phyloP scores from a whole-genome alignment of 1,140 invertebrate species.

The Panulirus ornatus region DNA sequence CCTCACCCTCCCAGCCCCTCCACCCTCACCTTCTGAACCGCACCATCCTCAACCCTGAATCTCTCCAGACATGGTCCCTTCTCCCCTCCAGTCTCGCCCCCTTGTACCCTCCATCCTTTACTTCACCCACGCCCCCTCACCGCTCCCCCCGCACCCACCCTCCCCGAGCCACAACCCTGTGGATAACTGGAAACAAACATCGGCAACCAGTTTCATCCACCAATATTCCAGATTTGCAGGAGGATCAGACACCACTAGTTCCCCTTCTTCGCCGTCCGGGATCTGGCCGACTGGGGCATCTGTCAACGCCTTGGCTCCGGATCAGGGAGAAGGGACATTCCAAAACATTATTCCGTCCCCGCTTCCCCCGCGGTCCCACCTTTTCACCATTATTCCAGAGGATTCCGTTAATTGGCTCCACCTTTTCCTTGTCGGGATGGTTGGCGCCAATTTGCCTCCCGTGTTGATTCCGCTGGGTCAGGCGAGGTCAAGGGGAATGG shows the following conservation, averaged over 20 bases:
- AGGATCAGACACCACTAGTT: not conserved
- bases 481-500: conserved; percentile 64
- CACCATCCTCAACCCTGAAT: no score
- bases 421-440: conserved; percentile 70
- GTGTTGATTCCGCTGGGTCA: conserved; percentile 66
- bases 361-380: conserved; percentile 46
- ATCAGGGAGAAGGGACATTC: conserved; percentile 54
- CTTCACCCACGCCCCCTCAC: not conserved
- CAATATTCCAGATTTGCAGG: not conserved
- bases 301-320: conserved; percentile 60
- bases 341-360: conserved; percentile 59
- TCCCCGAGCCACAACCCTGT: conserved; percentile 1
- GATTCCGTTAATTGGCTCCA: conserved; percentile 73
- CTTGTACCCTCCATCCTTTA: not conserved
- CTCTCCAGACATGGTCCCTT: no score
- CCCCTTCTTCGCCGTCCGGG: not conserved
- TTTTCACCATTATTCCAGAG: conserved; percentile 72
- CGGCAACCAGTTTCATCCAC: not conserved
- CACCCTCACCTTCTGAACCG: no score
- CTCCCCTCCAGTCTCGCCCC: not conserved
- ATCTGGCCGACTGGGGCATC: conserved; percentile 55
- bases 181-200: not conserved
- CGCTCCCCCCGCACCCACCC: not conserved
- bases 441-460: conserved; percentile 65
- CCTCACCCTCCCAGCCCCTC: no score